Conservation (phyloP, 2,113 vertebrate species). For the Papio anubis region DNA sequence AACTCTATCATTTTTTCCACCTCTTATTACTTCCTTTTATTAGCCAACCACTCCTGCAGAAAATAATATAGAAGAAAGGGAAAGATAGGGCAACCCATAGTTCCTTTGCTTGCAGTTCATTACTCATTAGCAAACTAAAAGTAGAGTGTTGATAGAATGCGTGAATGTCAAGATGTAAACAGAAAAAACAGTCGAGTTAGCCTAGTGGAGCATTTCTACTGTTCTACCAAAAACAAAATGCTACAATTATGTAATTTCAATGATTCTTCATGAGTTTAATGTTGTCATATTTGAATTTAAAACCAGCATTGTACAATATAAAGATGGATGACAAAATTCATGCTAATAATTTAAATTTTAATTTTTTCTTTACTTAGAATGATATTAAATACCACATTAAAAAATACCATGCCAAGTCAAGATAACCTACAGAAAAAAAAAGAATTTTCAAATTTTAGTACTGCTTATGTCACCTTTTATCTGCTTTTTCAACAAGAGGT, state of each 20-base stretch:
- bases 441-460: neutral
- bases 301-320: neutral
- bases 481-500: neutral
- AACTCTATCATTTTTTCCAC: neutral
- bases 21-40: neutral
- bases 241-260: neutral
- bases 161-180: neutral
- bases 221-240: neutral
- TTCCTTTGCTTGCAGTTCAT: neutral
- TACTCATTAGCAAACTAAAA: neutral
- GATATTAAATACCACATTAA: neutral
- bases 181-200: neutral
- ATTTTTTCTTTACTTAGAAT: conserved; percentile 18
- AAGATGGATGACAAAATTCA: neutral
- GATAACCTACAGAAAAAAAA: neutral
- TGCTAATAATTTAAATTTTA: conserved; percentile 25
- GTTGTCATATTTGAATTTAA: neutral
- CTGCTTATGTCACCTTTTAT: neutral
- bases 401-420: neutral
- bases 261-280: neutral
- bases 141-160: neutral
- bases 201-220: neutral
- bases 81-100: neutral
- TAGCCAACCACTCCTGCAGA: neutral
- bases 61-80: neutral